phyloP scores from a whole-genome alignment of 2,113 vertebrate genomes.

The Apodemus speciosus region DNA sequence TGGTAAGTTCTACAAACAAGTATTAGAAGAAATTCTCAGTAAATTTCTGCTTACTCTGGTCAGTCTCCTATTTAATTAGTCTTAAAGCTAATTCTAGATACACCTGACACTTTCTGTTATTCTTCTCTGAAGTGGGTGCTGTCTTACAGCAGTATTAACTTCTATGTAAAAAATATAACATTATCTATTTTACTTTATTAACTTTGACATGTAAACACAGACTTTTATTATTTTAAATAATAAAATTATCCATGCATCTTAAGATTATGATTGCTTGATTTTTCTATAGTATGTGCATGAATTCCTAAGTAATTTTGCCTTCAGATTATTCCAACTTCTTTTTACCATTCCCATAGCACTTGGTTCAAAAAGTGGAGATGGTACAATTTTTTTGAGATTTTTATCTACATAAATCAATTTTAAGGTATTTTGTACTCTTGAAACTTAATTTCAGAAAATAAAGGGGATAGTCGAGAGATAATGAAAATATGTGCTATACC shows the following conservation, averaged over 20 bases:
- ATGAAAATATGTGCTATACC: not conserved
- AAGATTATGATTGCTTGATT: not conserved
- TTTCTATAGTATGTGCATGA: not conserved
- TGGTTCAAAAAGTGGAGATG: not conserved
- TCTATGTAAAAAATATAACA: not conserved
- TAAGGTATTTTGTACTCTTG: not conserved
- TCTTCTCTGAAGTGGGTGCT: not conserved
- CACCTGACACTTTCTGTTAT: not conserved
- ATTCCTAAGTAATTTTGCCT: not conserved
- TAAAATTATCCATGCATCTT: not conserved
- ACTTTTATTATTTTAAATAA: not conserved
- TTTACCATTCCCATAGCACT: not conserved
- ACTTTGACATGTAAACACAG: constrained; percentile 5
- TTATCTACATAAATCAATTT: not conserved
- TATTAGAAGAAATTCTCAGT: not conserved
- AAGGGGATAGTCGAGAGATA: not conserved
- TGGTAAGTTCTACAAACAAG: not conserved
- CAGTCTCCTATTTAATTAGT: not conserved
- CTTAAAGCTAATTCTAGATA: not conserved
- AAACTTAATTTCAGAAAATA: constrained; percentile 1
- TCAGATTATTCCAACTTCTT: not conserved
- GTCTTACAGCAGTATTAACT: not conserved
- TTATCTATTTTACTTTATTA: not conserved
- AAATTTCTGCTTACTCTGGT: not conserved
- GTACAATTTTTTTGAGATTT: not conserved